Evolutionary conservation across 2,888 invertebrate genomes (phyloP).

Genomic region (Choristoneura rosaceana): DNA sequence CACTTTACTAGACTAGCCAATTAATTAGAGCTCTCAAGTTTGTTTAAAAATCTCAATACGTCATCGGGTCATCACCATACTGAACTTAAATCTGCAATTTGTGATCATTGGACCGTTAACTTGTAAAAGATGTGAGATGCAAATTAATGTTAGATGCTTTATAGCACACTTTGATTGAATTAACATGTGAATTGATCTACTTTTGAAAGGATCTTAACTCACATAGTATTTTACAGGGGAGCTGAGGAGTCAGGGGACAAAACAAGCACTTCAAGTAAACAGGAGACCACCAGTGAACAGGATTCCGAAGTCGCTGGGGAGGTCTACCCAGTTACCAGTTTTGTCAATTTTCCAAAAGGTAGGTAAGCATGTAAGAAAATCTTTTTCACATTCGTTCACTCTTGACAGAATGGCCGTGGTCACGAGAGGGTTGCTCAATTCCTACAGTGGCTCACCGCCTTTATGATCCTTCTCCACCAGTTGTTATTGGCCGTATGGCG

Average conservation of each 20-base stretch:
- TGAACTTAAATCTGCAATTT: constrained; percentile 6
- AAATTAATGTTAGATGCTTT: not conserved
- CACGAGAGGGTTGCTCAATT: too few relatives aligned
- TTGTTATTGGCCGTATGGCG: too few relatives aligned
- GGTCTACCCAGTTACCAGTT: constrained; percentile 77
- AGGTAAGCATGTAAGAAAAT: not conserved
- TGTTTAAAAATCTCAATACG: constrained; percentile 15
- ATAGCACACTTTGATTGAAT: not conserved
- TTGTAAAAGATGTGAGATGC: not conserved
- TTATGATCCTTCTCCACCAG: too few relatives aligned
- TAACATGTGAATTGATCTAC: not conserved
- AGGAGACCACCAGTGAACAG: constrained; percentile 55
- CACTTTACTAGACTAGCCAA: constrained; percentile 36
- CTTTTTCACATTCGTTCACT: too few relatives aligned
- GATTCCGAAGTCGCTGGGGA: constrained; percentile 51
- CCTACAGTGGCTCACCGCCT: too few relatives aligned
- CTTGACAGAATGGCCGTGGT: too few relatives aligned
- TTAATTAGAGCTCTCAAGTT: constrained; percentile 26
- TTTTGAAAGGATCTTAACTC: not conserved
- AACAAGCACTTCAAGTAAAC: constrained; percentile 69
- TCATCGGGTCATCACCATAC: constrained; percentile 3
- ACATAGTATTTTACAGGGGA: constrained; percentile 49
- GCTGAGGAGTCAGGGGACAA: constrained; percentile 70
- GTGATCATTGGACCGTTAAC: not conserved
- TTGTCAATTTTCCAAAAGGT: constrained; percentile 83